Evolutionary conservation across 2,888 invertebrate genomes (phyloP).

Genomic region (Chrysolina oricalcia): DNA sequence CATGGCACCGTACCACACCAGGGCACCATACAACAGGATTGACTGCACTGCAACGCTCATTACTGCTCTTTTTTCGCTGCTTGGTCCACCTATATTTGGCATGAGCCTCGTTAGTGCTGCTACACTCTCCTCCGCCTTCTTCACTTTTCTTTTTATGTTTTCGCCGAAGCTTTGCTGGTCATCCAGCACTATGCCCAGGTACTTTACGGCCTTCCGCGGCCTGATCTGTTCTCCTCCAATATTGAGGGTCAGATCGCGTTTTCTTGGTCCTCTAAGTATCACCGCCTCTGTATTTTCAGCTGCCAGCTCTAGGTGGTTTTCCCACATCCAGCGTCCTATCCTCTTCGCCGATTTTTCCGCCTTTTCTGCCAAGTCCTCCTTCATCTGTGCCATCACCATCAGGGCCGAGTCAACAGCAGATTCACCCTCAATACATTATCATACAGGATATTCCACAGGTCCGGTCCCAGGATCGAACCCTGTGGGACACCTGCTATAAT

Average conservation of each 20-base stretch:
- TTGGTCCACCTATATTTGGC: background rate
- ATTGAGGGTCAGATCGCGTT: constrained; percentile 16
- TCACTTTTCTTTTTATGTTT: background rate
- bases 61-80: background rate
- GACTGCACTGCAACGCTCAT: constrained; percentile 32
- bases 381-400: too few relatives aligned
- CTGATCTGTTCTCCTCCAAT: constrained; percentile 6
- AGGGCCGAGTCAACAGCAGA: too few relatives aligned
- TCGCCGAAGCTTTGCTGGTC: constrained; percentile 14
- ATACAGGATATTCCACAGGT: too few relatives aligned
- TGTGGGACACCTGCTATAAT: too few relatives aligned
- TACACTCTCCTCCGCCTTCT: background rate
- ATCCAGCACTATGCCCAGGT: constrained; percentile 34
- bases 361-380: too few relatives aligned
- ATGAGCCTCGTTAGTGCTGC: background rate
- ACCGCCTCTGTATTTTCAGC: constrained; percentile 40
- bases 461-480: too few relatives aligned
- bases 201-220: constrained; percentile 25
- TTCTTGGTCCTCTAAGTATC: constrained; percentile 33
- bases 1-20: constrained; percentile 38
- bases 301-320: constrained; percentile 30
- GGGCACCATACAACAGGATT: constrained; percentile 39
- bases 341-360: too few relatives aligned
- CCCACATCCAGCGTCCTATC: constrained; percentile 28
- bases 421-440: too few relatives aligned